These are phyloP conservation scores for Neodiprion fabricii DNA, from an alignment of 1,140 invertebrate species.

Conservation along the genomic window DNA sequence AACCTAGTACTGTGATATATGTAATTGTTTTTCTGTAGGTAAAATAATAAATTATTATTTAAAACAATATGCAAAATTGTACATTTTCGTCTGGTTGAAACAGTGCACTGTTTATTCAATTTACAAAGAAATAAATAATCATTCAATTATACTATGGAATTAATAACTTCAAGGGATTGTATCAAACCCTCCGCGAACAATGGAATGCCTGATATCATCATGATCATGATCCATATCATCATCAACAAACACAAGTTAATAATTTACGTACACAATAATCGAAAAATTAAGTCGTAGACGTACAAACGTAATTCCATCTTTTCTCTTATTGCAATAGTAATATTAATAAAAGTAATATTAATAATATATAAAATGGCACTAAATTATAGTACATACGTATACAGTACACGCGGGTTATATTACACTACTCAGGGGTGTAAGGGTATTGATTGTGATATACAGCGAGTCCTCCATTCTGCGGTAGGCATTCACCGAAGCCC, in stretches of 20 bases:
- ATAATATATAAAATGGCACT: neutral
- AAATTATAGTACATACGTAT: neutral
- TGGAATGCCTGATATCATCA: neutral
- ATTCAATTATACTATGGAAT: neutral
- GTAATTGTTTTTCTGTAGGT: too few relatives aligned
- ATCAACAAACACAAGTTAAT: neutral
- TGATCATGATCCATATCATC: neutral
- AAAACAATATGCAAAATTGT: neutral
- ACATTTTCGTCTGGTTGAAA: neutral
- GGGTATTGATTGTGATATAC: too few relatives aligned
- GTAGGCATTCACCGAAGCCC: too few relatives aligned
- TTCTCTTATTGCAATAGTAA: neutral
- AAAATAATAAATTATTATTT: neutral
- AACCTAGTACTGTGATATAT: too few relatives aligned
- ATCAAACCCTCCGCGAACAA: neutral
- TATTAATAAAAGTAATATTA: too few relatives aligned
- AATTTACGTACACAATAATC: neutral
- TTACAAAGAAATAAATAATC: neutral
- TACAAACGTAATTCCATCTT: neutral
- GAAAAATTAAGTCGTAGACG: neutral
- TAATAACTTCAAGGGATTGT: neutral
- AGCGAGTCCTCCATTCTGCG: too few relatives aligned
- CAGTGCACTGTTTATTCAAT: constrained; percentile 2
- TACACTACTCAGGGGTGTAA: too few relatives aligned
- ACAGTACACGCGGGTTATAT: too few relatives aligned